phyloP scores from a whole-genome alignment of 2,113 vertebrate species.

The Hoplias malabaricus region DNA sequence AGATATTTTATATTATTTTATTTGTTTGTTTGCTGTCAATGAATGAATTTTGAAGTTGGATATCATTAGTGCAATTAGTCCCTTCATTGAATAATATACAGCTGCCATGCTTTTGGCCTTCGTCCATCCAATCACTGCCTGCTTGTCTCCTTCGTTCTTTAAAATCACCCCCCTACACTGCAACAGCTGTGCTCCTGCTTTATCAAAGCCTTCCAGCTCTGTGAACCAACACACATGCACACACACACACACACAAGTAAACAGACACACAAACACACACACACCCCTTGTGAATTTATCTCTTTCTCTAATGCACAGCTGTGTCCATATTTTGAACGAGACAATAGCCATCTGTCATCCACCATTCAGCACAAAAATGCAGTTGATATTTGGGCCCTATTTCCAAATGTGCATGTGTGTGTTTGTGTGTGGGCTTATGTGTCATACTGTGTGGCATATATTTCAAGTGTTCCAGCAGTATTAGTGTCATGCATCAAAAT shows the following conservation, averaged over 20 bases:
- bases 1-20: too few relatives aligned
- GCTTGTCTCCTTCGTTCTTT: background rate
- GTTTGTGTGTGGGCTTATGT: background rate
- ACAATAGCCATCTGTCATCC: background rate
- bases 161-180: background rate
- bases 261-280: background rate
- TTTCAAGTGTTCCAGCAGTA: background rate
- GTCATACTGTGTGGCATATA: background rate
- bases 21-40: background rate
- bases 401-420: background rate
- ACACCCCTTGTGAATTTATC: background rate
- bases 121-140: background rate
- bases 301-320: background rate
- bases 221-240: background rate
- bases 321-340: background rate
- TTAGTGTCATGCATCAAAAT: too few relatives aligned
- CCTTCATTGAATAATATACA: background rate
- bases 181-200: background rate
- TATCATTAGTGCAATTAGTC: background rate
- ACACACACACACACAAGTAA: background rate
- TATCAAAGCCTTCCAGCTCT: constrained; percentile 9
- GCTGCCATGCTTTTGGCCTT: background rate
- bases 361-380: background rate
- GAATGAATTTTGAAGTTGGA: background rate
- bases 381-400: background rate